Evolutionary conservation across 2,888 invertebrate species (phyloP), one percentile per base, ranked within the genome.

Genomic region (Horisme vitalbata): DNA sequence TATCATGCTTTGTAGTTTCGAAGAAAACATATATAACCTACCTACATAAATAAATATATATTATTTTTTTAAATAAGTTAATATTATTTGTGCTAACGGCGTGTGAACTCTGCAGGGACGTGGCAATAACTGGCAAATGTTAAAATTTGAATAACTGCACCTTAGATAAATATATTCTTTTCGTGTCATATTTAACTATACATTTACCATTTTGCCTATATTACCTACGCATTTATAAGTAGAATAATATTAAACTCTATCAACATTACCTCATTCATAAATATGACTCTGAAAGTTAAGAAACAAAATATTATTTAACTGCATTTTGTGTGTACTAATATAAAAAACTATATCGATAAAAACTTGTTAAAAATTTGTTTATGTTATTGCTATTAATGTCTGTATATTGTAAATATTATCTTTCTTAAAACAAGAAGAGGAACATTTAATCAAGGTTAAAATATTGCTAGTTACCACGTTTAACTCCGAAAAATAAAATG

Each of bases 241-340:
- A 91, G 91, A 90, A 89, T 90, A 92, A 90, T 91, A 89, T 91
- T 89, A 81, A 90, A 89, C 34, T 49, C 31, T 66, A 78, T 86
- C 87, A 91, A 75, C 76, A 62, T 73, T 55, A 48, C 41, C 49
- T 46, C 63, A 90, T 91, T 89, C 90, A 91, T 92, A 91, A 91
- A 90, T 91, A 91, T 88, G 91, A 80, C 88, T 90, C 89, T 90
- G 85, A 86, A 90, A 89, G 90, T 91, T 91, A 91, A 86, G 86
- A 91, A 90, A 90, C 82, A 87, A 90, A 90, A 90, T 86, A 86
- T 76, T 76, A 73, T 76, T 43, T 31, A 86, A 85, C 80, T 82
- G 84, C 74, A 75, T 78, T 80, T 80, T 86, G 84, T 79, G 80
- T 85, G 83, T 84, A 78, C 83, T 85, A 83, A 82, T 78, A 86